Evolutionary conservation across 37 sponge, comb jelly and placozoan species (phyloP), one percentile per base, ranked within the genome.

Genomic region (Bolinopsis microptera): DNA sequence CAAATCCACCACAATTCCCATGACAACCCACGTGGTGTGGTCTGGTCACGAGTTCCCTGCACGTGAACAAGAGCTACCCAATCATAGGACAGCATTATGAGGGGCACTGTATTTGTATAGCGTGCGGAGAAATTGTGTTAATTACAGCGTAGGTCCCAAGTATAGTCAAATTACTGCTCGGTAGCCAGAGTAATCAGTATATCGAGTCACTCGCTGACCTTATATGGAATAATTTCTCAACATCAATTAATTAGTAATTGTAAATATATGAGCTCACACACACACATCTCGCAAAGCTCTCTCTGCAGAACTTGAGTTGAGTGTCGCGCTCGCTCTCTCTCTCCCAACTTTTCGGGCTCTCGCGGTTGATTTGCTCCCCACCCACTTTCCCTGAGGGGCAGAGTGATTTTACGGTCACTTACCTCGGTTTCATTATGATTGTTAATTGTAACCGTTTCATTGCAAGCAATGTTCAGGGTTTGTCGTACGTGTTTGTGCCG

Each of bases 181-280:
- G 25, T 70, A 77, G 80, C 80, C 80, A 77, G 80, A 77, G 80
- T 77, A 77, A 77, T 77, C 80, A 32, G 80, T 77, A 77, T 77
- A 77, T 77, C 80, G 32, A 77, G 80, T 77, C 80, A 77, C 80
- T 77, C 33, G 36, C 21, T 77, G 80, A 38, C 90, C 61, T 39
- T 86, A 40, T 86, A 86, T 39, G 90, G 90, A 23, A 86, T 86
- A 86, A 86, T 41, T 22, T 23, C 38, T 24, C 36, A 40, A 41
- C 26, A 86, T 28, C 90, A 86, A 86, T 86, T 86, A 86, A 86
- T 86, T 86, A 41, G 90, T 86, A 86, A 86, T 86, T 86, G 90
- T 86, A 86, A 86, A 86, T 41, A 86, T 77, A 27, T 77, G 80
- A 77, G 80, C 21, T 77, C 37, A 32, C 61, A 48, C 61, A 48